A percentile compares a stretch with the other conserved stretches of the same genome.
These are phyloP conservation scores for Caenorhabditis japonica DNA, from an alignment of 2,888 invertebrate species.

Conservation along the genomic window DNA sequence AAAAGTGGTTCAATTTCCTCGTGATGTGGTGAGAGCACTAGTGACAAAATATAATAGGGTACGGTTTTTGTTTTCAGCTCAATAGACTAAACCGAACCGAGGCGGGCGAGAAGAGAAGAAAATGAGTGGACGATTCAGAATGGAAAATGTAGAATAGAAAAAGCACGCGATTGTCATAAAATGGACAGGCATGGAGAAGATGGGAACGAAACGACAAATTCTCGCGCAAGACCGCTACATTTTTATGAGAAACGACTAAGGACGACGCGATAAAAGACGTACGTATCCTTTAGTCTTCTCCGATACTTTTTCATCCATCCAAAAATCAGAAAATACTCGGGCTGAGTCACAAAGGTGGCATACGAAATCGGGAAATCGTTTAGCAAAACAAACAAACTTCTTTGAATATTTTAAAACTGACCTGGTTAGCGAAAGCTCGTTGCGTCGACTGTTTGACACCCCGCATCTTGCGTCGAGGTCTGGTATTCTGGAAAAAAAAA, in stretches of 20 bases:
- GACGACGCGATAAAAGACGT: slow-evolving; percentile 23
- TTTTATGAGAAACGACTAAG: slow-evolving; percentile 21
- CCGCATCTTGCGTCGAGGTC: slow-evolving; percentile 39
- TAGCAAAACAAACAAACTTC: slow-evolving; percentile 4
- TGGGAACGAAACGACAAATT: too few species aligned
- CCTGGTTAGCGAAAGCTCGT: slow-evolving; percentile 53
- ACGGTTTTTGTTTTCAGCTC: too few species aligned
- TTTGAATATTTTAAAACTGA: slow-evolving; percentile 1
- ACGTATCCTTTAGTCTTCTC: background rate
- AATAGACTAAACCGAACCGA: too few species aligned
- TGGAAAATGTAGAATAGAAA: background rate
- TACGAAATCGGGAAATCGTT: slow-evolving; percentile 3
- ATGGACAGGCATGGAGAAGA: slow-evolving; percentile 5
- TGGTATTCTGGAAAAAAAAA: slow-evolving; percentile 37
- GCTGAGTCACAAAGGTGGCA: slow-evolving; percentile 22
- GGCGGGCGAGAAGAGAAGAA: too few species aligned
- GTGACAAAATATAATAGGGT: too few species aligned
- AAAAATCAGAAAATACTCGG: slow-evolving; percentile 12
- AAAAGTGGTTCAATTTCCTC: background rate
- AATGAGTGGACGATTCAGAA: slow-evolving; percentile 11
- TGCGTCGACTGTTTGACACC: slow-evolving; percentile 46
- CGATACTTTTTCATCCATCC: background rate
- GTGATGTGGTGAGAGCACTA: background rate
- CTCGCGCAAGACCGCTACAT: slow-evolving; percentile 31
- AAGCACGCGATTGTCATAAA: slow-evolving; percentile 21